A percentile compares a stretch with the other conserved stretches of the same genome.
Conservation (phyloP, 2,888 invertebrate genomes). For the Erebia palarica region DNA sequence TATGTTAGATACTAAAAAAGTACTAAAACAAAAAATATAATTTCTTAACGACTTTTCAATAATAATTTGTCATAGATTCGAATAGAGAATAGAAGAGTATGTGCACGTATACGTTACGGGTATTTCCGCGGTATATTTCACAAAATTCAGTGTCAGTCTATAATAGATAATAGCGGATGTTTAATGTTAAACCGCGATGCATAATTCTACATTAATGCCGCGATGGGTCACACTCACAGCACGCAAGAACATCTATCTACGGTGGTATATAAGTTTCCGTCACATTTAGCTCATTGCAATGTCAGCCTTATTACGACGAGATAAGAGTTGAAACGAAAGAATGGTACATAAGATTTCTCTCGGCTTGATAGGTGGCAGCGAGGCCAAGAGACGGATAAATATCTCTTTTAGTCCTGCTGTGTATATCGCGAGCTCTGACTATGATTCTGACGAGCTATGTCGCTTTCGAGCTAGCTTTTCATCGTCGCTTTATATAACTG, state of each 20-base stretch:
- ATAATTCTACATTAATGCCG: too few species aligned
- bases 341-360: slow-evolving; percentile 40
- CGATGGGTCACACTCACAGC: slow-evolving; percentile 63
- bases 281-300: slow-evolving; percentile 36
- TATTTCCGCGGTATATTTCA: slow-evolving; percentile 17
- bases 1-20: too few species aligned
- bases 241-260: slow-evolving; percentile 54
- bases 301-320: slow-evolving; percentile 35
- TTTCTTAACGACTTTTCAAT: too few species aligned
- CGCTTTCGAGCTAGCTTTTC: background rate
- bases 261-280: slow-evolving; percentile 44
- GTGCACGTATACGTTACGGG: background rate
- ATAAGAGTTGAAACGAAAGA: slow-evolving; percentile 23
- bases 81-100: background rate
- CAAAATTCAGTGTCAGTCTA: slow-evolving; percentile 35
- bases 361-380: slow-evolving; percentile 60
- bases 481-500: background rate
- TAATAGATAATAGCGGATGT: slow-evolving; percentile 33
- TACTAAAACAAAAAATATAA: too few species aligned
- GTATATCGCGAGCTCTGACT: slow-evolving; percentile 36
- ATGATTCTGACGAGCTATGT: slow-evolving; percentile 2
- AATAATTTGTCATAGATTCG: too few species aligned
- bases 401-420: slow-evolving; percentile 50
- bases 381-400: slow-evolving; percentile 68
- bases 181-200: slow-evolving; percentile 12